Conservation (phyloP, 2,888 invertebrate genomes). For the Agrotis segetum region DNA sequence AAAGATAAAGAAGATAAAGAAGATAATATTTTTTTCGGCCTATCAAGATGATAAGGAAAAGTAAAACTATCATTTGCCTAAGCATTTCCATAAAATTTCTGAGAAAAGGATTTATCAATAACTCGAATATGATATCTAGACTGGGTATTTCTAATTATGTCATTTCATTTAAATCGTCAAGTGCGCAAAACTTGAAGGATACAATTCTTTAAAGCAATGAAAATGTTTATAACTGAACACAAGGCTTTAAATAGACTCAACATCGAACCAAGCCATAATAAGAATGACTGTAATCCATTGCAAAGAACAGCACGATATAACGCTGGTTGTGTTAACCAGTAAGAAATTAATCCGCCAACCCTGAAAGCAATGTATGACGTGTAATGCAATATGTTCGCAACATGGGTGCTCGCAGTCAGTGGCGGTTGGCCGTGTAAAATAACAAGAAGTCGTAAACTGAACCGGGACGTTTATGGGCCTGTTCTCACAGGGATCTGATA, state of each 20-base stretch:
- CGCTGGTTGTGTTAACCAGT: neutral
- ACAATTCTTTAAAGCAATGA: slow-evolving; percentile 6
- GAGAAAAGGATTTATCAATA: neutral
- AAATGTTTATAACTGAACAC: slow-evolving; percentile 21
- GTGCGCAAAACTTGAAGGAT: neutral
- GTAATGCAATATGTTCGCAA: slow-evolving; percentile 42
- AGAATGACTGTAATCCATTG: neutral
- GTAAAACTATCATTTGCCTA: too few species aligned
- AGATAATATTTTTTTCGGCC: neutral
- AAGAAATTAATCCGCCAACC: slow-evolving; percentile 11
- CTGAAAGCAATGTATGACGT: slow-evolving; percentile 40
- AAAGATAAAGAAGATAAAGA: too few species aligned
- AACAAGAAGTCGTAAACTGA: slow-evolving; percentile 81
- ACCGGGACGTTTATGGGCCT: slow-evolving; percentile 76
- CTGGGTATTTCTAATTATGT: neutral
- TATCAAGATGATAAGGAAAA: neutral
- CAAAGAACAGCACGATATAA: slow-evolving; percentile 1
- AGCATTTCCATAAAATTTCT: neutral
- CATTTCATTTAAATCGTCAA: neutral
- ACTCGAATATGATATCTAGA: neutral
- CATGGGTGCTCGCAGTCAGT: slow-evolving; percentile 41
- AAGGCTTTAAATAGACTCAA: slow-evolving; percentile 11
- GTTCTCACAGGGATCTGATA: slow-evolving; percentile 80
- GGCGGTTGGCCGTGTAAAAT: slow-evolving; percentile 67
- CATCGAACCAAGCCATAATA: neutral